Percentiles rank a stretch among this genome's conserved stretches.
Conservation (phyloP, 2,113 vertebrate genomes). For the Uropsilus gracilis region DNA sequence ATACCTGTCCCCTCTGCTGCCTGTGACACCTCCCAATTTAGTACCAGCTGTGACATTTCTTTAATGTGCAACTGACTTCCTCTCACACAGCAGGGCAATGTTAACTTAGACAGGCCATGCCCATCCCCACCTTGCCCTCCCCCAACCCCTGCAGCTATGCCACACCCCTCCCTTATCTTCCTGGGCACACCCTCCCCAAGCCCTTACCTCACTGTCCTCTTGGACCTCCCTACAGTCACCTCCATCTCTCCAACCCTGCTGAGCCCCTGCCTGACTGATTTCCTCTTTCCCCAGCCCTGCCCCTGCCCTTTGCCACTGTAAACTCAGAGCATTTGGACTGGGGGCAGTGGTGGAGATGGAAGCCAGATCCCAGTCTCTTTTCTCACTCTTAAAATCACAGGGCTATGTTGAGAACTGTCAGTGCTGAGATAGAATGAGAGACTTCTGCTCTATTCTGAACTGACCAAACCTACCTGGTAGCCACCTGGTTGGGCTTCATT, state of each 20-base stretch:
- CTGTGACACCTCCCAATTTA: slow-evolving; percentile 75
- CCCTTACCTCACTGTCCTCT: neutral
- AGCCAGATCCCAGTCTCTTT: slow-evolving; percentile 14
- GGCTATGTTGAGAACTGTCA: neutral
- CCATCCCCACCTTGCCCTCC: slow-evolving; percentile 46
- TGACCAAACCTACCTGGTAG: neutral
- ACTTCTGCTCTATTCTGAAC: neutral
- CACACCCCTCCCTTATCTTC: neutral
- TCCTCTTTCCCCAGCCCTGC: neutral
- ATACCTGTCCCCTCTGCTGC: slow-evolving; percentile 67
- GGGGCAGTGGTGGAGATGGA: neutral
- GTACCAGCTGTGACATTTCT: slow-evolving; percentile 70
- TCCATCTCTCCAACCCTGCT: neutral
- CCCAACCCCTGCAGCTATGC: neutral
- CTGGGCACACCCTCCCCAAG: neutral
- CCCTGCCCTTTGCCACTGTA: neutral
- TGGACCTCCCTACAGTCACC: neutral
- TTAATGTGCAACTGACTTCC: slow-evolving; percentile 73
- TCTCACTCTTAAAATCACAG: neutral
- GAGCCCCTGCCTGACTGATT: neutral
- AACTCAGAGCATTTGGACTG: neutral
- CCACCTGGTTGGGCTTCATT: neutral
- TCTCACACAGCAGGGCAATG: slow-evolving; percentile 37
- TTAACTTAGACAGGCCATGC: neutral
- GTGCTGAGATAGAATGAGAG: neutral